phyloP scores from a whole-genome alignment of 2,888 invertebrate genomes.

The Agrotis segetum region DNA sequence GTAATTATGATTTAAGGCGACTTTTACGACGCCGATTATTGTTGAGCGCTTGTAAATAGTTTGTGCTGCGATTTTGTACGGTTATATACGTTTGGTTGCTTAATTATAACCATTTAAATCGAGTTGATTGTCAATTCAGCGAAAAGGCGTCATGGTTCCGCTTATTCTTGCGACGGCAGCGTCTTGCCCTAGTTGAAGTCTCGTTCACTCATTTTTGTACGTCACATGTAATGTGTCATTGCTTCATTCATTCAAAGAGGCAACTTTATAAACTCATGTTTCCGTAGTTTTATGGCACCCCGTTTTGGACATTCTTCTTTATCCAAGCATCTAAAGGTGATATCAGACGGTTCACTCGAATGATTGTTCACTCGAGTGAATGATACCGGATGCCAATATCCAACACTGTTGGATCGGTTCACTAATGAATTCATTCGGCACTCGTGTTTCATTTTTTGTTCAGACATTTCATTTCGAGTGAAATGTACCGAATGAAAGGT shows the following conservation, averaged over 20 bases:
- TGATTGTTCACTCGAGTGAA: too few relatives aligned
- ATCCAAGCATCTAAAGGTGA: too few relatives aligned
- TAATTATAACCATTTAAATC: conserved; percentile 66
- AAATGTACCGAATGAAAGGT: too few relatives aligned
- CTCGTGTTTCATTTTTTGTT: too few relatives aligned
- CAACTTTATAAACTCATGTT: not conserved
- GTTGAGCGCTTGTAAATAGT: conserved; percentile 69
- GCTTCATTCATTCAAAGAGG: not conserved
- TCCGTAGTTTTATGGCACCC: not conserved
- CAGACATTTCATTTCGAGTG: too few relatives aligned
- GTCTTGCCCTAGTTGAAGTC: conserved; percentile 18
- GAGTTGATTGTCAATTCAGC: conserved; percentile 65
- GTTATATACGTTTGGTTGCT: conserved; percentile 64
- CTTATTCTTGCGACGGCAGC: conserved; percentile 19
- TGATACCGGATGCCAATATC: too few relatives aligned
- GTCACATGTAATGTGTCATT: conserved; percentile 4
- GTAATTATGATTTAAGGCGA: conserved; percentile 74
- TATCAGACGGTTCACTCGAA: too few relatives aligned
- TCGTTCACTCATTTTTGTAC: not conserved
- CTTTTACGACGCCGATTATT: conserved; percentile 73
- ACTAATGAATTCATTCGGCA: too few relatives aligned
- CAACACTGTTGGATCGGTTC: too few relatives aligned
- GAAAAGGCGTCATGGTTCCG: conserved; percentile 60
- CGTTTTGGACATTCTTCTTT: not conserved
- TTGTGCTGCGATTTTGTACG: conserved; percentile 69